Conservation (phyloP, 2,797 vertebrate genomes). For the Sebastes nivosus region DNA sequence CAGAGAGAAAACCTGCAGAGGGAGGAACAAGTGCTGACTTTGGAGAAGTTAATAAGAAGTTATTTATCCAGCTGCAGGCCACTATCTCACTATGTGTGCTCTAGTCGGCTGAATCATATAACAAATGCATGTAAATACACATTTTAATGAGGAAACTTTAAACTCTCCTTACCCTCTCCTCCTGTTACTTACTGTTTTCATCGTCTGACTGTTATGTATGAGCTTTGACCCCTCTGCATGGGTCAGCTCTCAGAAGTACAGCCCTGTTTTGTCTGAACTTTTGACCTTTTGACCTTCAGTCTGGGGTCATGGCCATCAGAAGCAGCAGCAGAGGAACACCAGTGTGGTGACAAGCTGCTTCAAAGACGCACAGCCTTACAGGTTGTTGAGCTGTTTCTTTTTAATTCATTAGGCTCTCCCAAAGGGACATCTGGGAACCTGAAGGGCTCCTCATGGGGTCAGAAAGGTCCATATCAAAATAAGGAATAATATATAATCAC, state of each 20-base stretch:
- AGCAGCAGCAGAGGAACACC: slow-evolving; percentile 35
- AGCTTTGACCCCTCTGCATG: slow-evolving; percentile 29
- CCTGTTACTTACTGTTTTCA: background rate
- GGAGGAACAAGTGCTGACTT: background rate
- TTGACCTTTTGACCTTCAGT: slow-evolving; percentile 32
- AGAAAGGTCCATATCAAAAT: slow-evolving; percentile 19
- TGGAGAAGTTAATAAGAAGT: background rate
- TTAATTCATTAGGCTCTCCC: slow-evolving; percentile 28
- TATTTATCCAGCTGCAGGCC: slow-evolving; percentile 1
- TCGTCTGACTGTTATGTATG: background rate
- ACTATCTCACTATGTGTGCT: background rate
- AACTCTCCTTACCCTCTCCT: background rate
- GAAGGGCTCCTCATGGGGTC: background rate
- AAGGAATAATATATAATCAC: background rate
- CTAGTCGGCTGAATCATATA: background rate
- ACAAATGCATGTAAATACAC: background rate
- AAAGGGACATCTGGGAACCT: background rate
- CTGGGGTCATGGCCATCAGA: slow-evolving; percentile 33
- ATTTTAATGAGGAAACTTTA: background rate
- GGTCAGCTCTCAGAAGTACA: slow-evolving; percentile 28
- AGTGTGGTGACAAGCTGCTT: slow-evolving; percentile 20
- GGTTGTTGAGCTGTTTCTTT: slow-evolving; percentile 40
- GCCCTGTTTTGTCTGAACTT: slow-evolving; percentile 54
- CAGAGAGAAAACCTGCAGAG: background rate
- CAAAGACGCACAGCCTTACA: background rate